Evolutionary conservation across 2,797 vertebrate genomes (phyloP).

Genomic region (Propithecus perrieri): DNA sequence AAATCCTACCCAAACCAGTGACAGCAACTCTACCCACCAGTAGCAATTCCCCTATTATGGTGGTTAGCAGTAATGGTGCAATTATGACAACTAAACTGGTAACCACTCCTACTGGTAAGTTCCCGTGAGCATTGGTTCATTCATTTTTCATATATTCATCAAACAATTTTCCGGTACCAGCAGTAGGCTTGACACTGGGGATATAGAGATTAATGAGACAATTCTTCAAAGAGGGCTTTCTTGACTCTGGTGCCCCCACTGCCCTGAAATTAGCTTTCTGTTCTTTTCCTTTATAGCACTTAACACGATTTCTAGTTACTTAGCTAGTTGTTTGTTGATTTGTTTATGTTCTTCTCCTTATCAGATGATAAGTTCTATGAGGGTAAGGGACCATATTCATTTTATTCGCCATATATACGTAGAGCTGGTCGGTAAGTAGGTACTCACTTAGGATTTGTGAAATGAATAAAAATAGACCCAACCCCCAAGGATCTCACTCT

Average conservation of each 20-base stretch:
- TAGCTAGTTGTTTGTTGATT: not conserved
- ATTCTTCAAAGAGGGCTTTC: constrained; percentile 21
- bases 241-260: not conserved
- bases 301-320: constrained; percentile 10
- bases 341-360: constrained; percentile 3
- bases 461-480: constrained; percentile 8
- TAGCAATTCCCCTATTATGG: constrained; percentile 98
- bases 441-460: constrained; percentile 22
- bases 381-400: not conserved
- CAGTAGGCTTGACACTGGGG: not conserved
- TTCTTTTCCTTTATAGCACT: constrained; percentile 27
- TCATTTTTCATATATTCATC: constrained; percentile 31
- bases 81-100: constrained; percentile 99
- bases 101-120: constrained; percentile 95
- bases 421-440: not conserved
- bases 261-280: not conserved
- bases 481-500: not conserved
- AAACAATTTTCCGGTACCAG: not conserved
- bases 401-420: not conserved
- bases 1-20: constrained; percentile 99
- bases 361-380: not conserved
- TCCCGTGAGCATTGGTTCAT: constrained; percentile 37
- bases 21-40: constrained; percentile 93
- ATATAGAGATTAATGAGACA: constrained; percentile 5
- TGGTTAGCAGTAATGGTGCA: constrained; percentile 99